A percentile compares a stretch with the other conserved stretches of the same genome.
These are phyloP conservation scores for Gastrophryne carolinensis DNA, from an alignment of 2,797 vertebrate genomes.

Conservation along the genomic window DNA sequence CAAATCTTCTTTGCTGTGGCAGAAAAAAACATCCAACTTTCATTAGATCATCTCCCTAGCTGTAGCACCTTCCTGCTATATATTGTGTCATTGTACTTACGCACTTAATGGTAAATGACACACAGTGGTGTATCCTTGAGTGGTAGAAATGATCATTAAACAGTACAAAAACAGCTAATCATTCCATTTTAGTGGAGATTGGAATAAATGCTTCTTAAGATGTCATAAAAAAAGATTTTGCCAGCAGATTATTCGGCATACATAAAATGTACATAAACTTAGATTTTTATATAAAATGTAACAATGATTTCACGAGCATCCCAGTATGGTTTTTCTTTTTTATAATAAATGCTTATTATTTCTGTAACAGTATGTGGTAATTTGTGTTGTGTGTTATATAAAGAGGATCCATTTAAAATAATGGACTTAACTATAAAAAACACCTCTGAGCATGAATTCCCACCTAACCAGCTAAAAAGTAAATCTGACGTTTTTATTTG, in stretches of 20 bases:
- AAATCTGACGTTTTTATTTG: no score
- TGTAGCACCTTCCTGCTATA: no score
- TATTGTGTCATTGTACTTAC: neutral
- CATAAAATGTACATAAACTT: neutral
- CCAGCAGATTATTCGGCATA: neutral
- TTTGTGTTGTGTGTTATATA: neutral
- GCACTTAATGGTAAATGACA: neutral
- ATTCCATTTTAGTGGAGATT: neutral
- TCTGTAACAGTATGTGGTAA: neutral
- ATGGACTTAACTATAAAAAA: neutral
- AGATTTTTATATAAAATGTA: neutral
- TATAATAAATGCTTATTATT: neutral
- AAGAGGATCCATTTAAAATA: neutral
- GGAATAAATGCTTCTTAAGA: neutral
- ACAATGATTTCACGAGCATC: neutral
- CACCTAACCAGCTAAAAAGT: neutral
- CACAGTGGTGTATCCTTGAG: neutral
- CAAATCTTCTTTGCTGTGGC: no score
- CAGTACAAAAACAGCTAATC: neutral
- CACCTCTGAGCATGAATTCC: neutral
- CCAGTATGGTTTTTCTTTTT: neutral
- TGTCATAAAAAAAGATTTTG: neutral
- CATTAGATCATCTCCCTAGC: no score
- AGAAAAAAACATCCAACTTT: no score
- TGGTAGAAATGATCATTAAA: neutral